Evolutionary conservation across 2,888 invertebrate species (phyloP).

Genomic region (Ligdia adustata): DNA sequence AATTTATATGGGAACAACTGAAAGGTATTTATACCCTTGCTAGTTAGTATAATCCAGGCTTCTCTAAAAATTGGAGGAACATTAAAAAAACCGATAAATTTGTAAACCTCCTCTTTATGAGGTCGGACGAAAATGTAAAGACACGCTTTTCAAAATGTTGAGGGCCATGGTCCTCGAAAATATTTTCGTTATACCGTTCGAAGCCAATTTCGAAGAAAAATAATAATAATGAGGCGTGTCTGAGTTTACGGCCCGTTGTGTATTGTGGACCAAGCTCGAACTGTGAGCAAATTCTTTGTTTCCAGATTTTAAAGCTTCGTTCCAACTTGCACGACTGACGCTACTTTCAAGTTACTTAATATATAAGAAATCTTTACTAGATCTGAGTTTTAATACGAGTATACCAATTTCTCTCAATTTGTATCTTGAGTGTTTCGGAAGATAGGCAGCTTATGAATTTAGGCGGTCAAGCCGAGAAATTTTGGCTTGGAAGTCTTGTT

Average conservation of each 20-base stretch:
- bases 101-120: too few relatives aligned
- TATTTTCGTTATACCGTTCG: conserved; percentile 33
- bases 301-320: conserved; percentile 37
- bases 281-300: conserved; percentile 67
- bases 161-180: neutral
- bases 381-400: too few relatives aligned
- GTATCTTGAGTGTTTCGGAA: too few relatives aligned
- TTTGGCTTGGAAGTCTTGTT: too few relatives aligned
- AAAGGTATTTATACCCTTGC: too few relatives aligned
- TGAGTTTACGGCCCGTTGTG: conserved; percentile 67
- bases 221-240: conserved; percentile 63
- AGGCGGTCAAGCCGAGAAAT: too few relatives aligned
- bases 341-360: neutral
- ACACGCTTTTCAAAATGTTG: conserved; percentile 7
- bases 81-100: too few relatives aligned
- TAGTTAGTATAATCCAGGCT: too few relatives aligned
- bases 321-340: conserved; percentile 1
- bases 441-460: too few relatives aligned
- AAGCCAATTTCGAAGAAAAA: conserved; percentile 69
- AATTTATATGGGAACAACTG: too few relatives aligned
- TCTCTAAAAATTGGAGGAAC: too few relatives aligned
- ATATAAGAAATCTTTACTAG: neutral
- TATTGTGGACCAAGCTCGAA: conserved; percentile 57
- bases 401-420: too few relatives aligned
- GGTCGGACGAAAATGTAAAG: neutral